These are phyloP conservation scores for Psephotus haematonotus DNA, from an alignment of 2,113 vertebrate species.

Conservation along the genomic window DNA sequence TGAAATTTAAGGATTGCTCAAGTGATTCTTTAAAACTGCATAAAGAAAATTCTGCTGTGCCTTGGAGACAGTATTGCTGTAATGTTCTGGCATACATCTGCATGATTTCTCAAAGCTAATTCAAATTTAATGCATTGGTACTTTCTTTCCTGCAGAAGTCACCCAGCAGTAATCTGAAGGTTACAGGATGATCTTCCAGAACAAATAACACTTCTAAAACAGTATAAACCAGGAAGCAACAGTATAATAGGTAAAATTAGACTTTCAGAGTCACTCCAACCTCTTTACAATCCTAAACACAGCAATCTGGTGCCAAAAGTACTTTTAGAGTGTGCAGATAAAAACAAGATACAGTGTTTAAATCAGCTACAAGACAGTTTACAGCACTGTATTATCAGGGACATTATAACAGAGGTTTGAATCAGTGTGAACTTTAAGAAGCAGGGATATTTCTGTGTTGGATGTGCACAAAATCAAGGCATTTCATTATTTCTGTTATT, in stretches of 20 bases:
- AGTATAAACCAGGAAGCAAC: slow-evolving; percentile 64
- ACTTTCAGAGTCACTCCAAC: slow-evolving; percentile 49
- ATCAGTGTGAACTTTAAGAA: background rate
- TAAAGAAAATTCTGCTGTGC: slow-evolving; percentile 77
- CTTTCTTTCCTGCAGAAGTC: slow-evolving; percentile 74
- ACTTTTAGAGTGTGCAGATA: slow-evolving; percentile 35
- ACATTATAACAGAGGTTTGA: background rate
- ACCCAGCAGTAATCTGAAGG: slow-evolving; percentile 78
- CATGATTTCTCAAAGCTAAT: slow-evolving; percentile 82
- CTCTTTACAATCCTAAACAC: slow-evolving; percentile 42
- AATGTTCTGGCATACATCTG: slow-evolving; percentile 79
- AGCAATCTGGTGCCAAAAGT: slow-evolving; percentile 23
- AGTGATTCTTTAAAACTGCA: slow-evolving; percentile 81
- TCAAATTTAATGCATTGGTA: slow-evolving; percentile 83
- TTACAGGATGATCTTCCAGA: slow-evolving; percentile 75
- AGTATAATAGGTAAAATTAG: slow-evolving; percentile 63
- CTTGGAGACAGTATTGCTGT: slow-evolving; percentile 73
- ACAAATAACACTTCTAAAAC: slow-evolving; percentile 73
- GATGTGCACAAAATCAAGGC: background rate
- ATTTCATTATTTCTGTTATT: background rate
- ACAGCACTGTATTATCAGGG: background rate
- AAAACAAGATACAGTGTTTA: background rate
- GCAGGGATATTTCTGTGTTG: background rate
- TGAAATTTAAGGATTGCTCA: slow-evolving; percentile 77
- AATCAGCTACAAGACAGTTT: slow-evolving; percentile 22